Conservation (phyloP, 2,113 vertebrate genomes). For the Pongo abelii region DNA sequence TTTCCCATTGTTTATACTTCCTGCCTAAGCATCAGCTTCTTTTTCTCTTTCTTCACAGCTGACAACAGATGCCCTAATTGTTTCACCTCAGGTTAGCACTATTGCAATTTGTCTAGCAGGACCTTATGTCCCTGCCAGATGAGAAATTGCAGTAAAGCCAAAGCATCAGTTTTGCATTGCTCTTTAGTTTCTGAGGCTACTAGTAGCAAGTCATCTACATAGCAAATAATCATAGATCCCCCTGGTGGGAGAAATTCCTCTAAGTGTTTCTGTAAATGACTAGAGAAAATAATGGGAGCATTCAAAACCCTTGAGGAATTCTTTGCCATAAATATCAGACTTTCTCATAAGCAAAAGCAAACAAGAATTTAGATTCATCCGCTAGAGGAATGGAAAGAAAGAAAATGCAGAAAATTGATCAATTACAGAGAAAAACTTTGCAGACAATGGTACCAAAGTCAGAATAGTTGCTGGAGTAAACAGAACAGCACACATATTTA, state of each 20-base stretch:
- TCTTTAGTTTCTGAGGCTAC: neutral
- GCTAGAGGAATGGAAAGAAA: neutral
- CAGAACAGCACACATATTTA: neutral
- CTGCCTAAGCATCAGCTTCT: neutral
- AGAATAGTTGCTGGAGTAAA: neutral
- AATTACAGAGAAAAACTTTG: neutral
- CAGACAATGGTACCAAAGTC: neutral
- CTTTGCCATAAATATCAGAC: neutral
- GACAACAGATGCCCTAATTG: neutral
- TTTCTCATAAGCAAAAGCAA: neutral
- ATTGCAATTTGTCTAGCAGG: neutral
- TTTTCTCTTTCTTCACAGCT: neutral
- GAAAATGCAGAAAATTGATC: neutral
- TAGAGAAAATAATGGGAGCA: neutral
- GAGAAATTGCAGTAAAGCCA: neutral
- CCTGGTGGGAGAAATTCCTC: neutral
- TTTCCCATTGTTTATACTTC: neutral
- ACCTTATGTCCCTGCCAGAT: neutral
- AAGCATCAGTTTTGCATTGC: neutral
- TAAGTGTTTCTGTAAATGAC: neutral
- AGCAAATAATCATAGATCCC: neutral
- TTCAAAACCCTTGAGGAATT: neutral
- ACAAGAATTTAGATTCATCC: neutral
- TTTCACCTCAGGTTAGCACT: neutral
- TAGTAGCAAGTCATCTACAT: neutral